A percentile compares a stretch with the other conserved stretches of the same genome.
phyloP scores from a whole-genome alignment of 2,797 vertebrate species.

The Myotis findleyi region DNA sequence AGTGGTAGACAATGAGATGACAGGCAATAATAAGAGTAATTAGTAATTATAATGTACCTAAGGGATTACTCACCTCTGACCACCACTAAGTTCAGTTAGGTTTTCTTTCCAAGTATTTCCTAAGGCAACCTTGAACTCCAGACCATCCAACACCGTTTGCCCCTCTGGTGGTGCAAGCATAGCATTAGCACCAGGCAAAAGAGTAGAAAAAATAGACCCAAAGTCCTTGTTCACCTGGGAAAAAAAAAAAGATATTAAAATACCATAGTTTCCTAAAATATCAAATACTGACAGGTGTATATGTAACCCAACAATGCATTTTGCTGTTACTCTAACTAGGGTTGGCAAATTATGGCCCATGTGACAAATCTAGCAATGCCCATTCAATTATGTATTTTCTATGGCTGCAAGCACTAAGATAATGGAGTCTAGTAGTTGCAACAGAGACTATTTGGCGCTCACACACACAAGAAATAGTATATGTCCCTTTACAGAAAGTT shows the following conservation, averaged over 20 bases:
- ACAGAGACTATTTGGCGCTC: neutral
- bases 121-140: slow-evolving; percentile 96
- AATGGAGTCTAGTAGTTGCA: neutral
- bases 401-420: neutral
- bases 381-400: neutral
- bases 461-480: neutral
- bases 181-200: slow-evolving; percentile 95
- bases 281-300: neutral
- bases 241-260: neutral
- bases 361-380: neutral
- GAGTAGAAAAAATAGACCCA: slow-evolving; percentile 96
- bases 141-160: slow-evolving; percentile 89
- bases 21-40: neutral
- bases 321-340: neutral
- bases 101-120: slow-evolving; percentile 99
- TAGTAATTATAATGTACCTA: neutral
- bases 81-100: slow-evolving; percentile 97
- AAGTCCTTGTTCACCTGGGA: slow-evolving; percentile 97
- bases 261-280: neutral
- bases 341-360: neutral
- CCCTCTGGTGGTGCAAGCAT: slow-evolving; percentile 91
- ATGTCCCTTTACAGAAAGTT: neutral
- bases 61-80: slow-evolving; percentile 92
- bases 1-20: neutral
- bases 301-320: neutral